phyloP scores from a whole-genome alignment of 1,140 invertebrate species.

The Tetramorium alpestre region DNA sequence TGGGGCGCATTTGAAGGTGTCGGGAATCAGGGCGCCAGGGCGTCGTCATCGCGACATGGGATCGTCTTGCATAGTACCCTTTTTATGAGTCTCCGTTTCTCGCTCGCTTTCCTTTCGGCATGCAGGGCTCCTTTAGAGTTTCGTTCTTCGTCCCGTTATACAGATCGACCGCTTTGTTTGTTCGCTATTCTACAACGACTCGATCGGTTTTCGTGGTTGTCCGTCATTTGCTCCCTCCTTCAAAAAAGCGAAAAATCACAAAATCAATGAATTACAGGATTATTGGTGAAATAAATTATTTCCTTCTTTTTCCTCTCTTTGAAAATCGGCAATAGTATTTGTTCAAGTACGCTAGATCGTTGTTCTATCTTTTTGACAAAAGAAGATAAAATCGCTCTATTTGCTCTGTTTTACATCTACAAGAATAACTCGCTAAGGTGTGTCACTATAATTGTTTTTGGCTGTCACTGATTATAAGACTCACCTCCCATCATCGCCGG shows the following conservation, averaged over 20 bases:
- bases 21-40: constrained; percentile 78
- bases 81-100: constrained; percentile 52
- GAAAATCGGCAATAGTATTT: neutral
- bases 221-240: neutral
- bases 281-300: constrained; percentile 35
- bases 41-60: constrained; percentile 82
- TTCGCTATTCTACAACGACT: constrained; percentile 26
- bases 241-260: neutral
- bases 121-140: constrained; percentile 71
- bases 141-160: constrained; percentile 73
- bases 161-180: constrained; percentile 7
- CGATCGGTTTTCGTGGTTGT: neutral
- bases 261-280: constrained; percentile 26
- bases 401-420: neutral
- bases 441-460: constrained; percentile 34
- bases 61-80: constrained; percentile 79
- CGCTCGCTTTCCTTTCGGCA: constrained; percentile 59
- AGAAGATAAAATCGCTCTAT: neutral
- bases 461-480: constrained; percentile 28
- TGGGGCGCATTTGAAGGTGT: constrained; percentile 65
- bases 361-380: neutral
- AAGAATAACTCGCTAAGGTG: neutral
- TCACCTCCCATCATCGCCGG: neutral
- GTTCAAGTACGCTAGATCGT: neutral
- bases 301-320: neutral